Base-by-base conservation (phyloP, 2,113 vertebrate genomes). In the Hypocryptadius cinnamomeus region DNA sequence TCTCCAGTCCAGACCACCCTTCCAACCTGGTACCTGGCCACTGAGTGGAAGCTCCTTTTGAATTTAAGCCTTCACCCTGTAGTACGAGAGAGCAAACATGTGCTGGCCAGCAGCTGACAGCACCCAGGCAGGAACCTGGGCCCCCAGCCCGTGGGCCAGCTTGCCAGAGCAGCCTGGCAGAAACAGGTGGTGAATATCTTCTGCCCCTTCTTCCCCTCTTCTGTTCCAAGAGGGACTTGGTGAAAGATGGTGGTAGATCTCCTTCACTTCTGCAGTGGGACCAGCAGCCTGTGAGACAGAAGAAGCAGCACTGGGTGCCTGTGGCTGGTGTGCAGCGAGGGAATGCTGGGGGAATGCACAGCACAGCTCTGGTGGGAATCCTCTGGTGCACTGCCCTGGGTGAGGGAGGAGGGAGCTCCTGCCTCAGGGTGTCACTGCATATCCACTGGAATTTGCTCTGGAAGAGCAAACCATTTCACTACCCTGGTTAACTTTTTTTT, bases 1-100 rank as follows among this genome's bases (percentile, higher is more conserved):
- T 78, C 74, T 77, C 37, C 92, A 87, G 65, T 59, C 76, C 93
- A 92, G 72, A 77, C 74, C 68, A 50, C 60, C 50, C 51, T 59
- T 90, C 72, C 87, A 85, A 47, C 90, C 86, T 88, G 84, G 50
- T 64, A 77, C 88, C 73, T 94, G 86, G 70, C 77, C 71, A 39
- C 40, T 78, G 90, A 89, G 84, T 48, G 78, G 92, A 94, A 94
- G 48, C 70, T 90, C 74, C 57, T 73, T 84, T 78, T 69, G 83
- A 94, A 79, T 94, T 64, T 73, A 66, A 93, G 60, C 90, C 74
- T 87, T 72, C 48, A 57, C 66, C 74, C 90, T 81, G 77, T 64
- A 82, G 71, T 82, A 85, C 5, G 3, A 74, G 78, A 81, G 57
- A 85, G 25, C 72, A 56, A 89, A 74, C 4, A 10, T 0, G 13